A percentile compares a stretch with the other conserved stretches of the same genome.
phyloP scores from a whole-genome alignment of 2,888 invertebrate species.

The Cremastinae sp. region DNA sequence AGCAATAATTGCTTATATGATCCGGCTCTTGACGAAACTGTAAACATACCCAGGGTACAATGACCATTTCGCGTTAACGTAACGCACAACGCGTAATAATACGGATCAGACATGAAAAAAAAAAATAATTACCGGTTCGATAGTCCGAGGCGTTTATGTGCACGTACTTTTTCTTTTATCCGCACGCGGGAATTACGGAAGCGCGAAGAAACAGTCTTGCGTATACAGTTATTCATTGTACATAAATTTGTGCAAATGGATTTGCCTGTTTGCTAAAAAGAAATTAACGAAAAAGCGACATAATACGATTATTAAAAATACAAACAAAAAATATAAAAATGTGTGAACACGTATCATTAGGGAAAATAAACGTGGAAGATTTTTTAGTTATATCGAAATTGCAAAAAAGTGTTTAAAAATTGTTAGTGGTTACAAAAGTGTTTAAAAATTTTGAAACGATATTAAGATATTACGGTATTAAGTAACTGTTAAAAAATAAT shows the following conservation, averaged over 20 bases:
- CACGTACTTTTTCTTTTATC: neutral
- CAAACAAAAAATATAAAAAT: neutral
- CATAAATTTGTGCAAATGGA: neutral
- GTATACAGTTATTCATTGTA: constrained; percentile 42
- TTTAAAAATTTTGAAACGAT: no score
- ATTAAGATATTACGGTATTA: no score
- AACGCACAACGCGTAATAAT: constrained; percentile 25
- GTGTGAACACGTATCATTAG: neutral
- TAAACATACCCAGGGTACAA: constrained; percentile 3
- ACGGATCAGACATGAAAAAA: constrained; percentile 13
- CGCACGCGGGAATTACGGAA: constrained; percentile 36
- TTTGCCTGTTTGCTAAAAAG: neutral
- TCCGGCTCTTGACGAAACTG: neutral
- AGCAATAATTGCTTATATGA: neutral
- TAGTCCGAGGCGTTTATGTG: constrained; percentile 10
- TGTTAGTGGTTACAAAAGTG: no score
- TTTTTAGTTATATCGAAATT: no score
- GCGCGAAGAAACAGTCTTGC: constrained; percentile 40
- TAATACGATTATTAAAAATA: neutral
- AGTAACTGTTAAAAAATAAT: no score
- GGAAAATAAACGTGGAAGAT: neutral
- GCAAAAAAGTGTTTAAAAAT: no score
- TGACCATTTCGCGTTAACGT: constrained; percentile 8
- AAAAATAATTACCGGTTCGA: constrained; percentile 21
- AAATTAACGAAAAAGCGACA: neutral